Percentiles rank a stretch among this genome's conserved stretches.
These are phyloP conservation scores for Nephrotoma flavescens DNA, from an alignment of 2,888 invertebrate genomes.

Conservation along the genomic window DNA sequence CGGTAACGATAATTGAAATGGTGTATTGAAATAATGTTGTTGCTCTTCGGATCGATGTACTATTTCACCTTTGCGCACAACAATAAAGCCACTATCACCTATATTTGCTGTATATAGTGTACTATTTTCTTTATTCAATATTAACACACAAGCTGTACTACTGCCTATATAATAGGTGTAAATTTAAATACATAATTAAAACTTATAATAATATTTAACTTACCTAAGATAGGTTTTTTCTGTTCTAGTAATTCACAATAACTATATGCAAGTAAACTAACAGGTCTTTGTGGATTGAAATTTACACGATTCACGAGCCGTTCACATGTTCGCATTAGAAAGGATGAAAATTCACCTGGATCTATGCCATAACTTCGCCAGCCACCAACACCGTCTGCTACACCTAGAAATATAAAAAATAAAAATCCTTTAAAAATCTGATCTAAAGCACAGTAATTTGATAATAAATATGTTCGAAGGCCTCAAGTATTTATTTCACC, in stretches of 20 bases:
- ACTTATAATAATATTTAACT: constrained; percentile 14
- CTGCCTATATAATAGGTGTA: constrained; percentile 50
- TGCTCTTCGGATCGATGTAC: constrained; percentile 92
- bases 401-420: constrained; percentile 46
- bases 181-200: not conserved
- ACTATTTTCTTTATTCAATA: constrained; percentile 77
- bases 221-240: constrained; percentile 83
- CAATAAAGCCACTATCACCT: constrained; percentile 96
- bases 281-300: constrained; percentile 76
- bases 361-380: constrained; percentile 97
- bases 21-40: constrained; percentile 98
- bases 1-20: constrained; percentile 89
- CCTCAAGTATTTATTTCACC: no score
- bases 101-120: constrained; percentile 93
- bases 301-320: constrained; percentile 78
- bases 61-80: constrained; percentile 72
- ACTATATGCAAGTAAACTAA: constrained; percentile 76
- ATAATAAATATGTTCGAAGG: no score
- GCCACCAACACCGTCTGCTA: constrained; percentile 97
- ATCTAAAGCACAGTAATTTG: no score
- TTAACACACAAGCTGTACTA: constrained; percentile 94
- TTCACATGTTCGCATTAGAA: constrained; percentile 90
- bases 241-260: constrained; percentile 85
- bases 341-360: constrained; percentile 89
- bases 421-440: not conserved